Percentiles rank a stretch among this genome's conserved stretches.
phyloP scores from a whole-genome alignment of 2,113 vertebrate species.

The Daphoenositta chrysoptera region DNA sequence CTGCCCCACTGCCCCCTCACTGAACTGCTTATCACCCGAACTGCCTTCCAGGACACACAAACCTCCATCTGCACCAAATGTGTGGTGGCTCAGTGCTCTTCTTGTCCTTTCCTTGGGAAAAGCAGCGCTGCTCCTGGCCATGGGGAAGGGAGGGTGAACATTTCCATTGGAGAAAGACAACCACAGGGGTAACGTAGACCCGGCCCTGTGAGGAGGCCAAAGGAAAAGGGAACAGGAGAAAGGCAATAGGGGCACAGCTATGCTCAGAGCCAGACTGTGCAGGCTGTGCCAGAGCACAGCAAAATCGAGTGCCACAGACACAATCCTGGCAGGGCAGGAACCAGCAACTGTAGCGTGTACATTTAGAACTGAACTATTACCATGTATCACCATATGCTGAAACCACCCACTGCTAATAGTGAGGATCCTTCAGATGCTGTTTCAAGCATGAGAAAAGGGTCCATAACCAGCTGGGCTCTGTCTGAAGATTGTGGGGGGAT shows the following conservation, averaged over 20 bases:
- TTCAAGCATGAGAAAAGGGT: not conserved
- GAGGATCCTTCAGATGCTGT: not conserved
- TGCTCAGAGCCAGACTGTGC: not conserved
- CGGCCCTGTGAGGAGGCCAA: not conserved
- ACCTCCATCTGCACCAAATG: fast-evolving
- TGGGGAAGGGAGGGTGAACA: not conserved
- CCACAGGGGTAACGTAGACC: not conserved
- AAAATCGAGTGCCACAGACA: not conserved
- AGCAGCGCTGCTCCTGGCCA: not conserved
- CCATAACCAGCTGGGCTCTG: not conserved
- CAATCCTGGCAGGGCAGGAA: not conserved
- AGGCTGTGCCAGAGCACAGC: not conserved
- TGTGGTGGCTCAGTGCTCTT: not conserved
- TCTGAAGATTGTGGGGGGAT: not conserved
- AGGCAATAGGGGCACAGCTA: not conserved
- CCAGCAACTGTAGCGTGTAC: not conserved
- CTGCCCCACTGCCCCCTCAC: not conserved
- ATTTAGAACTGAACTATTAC: not conserved
- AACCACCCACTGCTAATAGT: not conserved
- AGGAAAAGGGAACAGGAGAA: not conserved
- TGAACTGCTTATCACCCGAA: not conserved
- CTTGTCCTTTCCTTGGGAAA: not conserved
- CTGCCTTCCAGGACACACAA: not conserved
- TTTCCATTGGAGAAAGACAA: not conserved
- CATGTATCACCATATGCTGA: not conserved